Evolutionary conservation across 2,113 vertebrate species (phyloP).

Genomic region (Aspiorhynchus laticeps): DNA sequence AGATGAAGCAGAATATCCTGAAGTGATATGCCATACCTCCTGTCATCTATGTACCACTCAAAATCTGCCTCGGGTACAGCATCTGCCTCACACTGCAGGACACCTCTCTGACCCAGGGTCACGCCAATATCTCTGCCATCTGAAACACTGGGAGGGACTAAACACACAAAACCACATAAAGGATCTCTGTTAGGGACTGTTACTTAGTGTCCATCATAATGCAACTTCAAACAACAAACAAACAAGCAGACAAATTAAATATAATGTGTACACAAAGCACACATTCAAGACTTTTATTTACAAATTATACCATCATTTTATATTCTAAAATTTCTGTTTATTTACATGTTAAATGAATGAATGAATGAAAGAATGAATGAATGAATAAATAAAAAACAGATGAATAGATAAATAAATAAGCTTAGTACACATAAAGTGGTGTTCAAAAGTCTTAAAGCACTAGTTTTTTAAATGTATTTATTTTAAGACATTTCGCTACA

Average conservation of each 20-base stretch:
- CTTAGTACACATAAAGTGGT: background rate
- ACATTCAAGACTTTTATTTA: background rate
- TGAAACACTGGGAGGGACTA: slow-evolving; percentile 89
- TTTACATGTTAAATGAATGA: background rate
- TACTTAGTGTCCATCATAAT: background rate
- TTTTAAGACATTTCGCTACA: background rate
- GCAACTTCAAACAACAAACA: background rate
- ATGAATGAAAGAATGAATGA: too few species aligned
- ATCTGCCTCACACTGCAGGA: slow-evolving; percentile 89
- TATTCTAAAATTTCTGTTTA: too few species aligned
- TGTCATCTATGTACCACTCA: slow-evolving; percentile 97
- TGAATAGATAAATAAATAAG: too few species aligned
- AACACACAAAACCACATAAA: slow-evolving; percentile 39
- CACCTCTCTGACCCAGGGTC: slow-evolving; percentile 87
- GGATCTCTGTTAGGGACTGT: background rate
- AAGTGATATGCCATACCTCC: slow-evolving; percentile 76
- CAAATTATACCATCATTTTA: background rate
- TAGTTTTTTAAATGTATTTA: too few species aligned
- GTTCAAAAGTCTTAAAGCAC: background rate
- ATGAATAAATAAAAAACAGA: too few species aligned
- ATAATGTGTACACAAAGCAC: background rate
- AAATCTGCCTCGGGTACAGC: slow-evolving; percentile 91
- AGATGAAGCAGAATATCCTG: slow-evolving; percentile 21
- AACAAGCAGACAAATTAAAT: background rate
- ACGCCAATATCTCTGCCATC: slow-evolving; percentile 90